These are phyloP conservation scores for Prionailurus viverrinus DNA, from an alignment of 2,113 vertebrate species.

Conservation along the genomic window DNA sequence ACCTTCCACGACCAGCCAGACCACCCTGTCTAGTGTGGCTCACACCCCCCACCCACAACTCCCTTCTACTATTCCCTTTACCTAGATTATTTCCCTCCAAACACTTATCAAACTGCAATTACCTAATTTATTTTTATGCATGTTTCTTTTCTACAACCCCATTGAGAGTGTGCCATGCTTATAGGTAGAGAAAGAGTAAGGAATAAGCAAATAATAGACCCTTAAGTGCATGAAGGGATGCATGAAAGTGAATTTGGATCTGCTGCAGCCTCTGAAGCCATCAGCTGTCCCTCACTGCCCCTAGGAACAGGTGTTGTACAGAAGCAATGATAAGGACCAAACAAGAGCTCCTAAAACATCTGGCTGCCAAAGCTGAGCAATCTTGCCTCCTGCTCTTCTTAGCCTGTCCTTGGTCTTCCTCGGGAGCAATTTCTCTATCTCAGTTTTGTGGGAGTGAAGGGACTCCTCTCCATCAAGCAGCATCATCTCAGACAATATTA, in stretches of 20 bases:
- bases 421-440: background rate
- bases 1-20: background rate
- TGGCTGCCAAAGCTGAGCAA: background rate
- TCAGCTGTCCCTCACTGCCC: background rate
- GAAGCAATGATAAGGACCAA: background rate
- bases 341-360: background rate
- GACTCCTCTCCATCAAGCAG: background rate
- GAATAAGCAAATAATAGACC: background rate
- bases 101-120: background rate
- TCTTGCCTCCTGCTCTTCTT: background rate
- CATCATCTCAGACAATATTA: constrained; percentile 2
- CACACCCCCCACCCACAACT: background rate
- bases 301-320: background rate
- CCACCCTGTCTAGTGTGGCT: background rate
- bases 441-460: background rate
- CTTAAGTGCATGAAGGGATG: background rate
- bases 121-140: background rate
- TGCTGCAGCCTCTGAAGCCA: background rate
- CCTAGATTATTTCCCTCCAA: background rate
- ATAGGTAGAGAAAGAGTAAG: background rate
- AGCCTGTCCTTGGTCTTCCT: background rate
- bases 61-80: background rate
- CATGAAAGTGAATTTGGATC: background rate
- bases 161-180: background rate
- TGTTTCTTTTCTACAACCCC: background rate